Evolutionary conservation across 1,140 invertebrate genomes (phyloP).

Genomic region (Phymastichus coffea): DNA sequence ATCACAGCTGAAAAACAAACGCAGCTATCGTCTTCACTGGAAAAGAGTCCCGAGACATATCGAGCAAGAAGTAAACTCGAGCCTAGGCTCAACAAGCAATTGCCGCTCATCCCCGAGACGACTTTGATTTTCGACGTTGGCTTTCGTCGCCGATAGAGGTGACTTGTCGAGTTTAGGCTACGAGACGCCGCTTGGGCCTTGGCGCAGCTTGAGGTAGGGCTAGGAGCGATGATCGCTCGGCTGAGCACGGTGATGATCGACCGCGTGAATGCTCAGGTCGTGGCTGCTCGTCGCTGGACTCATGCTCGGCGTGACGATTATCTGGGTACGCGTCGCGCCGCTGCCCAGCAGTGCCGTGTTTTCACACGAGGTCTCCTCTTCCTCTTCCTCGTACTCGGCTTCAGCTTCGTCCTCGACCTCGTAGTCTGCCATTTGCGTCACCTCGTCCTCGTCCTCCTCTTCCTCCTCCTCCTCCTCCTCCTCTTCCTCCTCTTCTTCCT

Average conservation of each 20-base stretch:
- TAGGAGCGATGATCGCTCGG: not conserved
- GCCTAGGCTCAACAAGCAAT: too few species aligned
- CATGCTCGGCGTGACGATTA: conserved; percentile 40
- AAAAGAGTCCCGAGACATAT: too few species aligned
- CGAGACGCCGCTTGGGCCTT: too few species aligned
- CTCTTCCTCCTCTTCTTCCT: not conserved
- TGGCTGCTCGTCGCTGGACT: conserved; percentile 37
- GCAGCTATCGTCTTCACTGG: too few species aligned
- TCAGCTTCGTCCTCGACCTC: conserved; percentile 29
- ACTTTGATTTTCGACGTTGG: too few species aligned
- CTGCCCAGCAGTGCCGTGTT: conserved; percentile 40
- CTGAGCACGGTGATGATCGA: not conserved
- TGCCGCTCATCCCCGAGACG: too few species aligned
- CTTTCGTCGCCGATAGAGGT: too few species aligned
- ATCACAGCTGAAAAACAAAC: too few species aligned
- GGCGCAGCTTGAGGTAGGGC: too few species aligned
- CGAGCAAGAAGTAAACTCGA: too few species aligned
- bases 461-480: conserved; percentile 3
- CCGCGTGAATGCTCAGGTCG: conserved; percentile 17
- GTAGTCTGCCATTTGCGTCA: not conserved
- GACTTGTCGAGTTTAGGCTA: too few species aligned
- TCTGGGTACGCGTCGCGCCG: conserved; percentile 32
- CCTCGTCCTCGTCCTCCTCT: conserved; percentile 5
- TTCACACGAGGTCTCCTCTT: conserved; percentile 45
- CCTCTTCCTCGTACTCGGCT: conserved; percentile 38